phyloP scores from a whole-genome alignment of 2,113 vertebrate genomes.

The Donacobius atricapilla region DNA sequence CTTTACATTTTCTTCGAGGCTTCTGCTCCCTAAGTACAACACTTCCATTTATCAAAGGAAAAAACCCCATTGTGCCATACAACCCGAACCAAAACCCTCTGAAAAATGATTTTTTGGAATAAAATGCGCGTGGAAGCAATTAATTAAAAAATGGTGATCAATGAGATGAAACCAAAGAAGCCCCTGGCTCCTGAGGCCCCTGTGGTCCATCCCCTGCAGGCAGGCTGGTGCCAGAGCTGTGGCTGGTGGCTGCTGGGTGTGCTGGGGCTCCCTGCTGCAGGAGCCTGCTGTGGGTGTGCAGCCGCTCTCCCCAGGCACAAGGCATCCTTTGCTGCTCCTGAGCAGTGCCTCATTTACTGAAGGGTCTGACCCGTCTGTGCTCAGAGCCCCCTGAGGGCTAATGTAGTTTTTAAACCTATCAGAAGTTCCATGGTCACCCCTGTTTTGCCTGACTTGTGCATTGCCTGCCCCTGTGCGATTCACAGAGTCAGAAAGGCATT shows the following conservation, averaged over 20 bases:
- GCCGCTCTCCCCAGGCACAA: not conserved
- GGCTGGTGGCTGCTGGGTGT: not conserved
- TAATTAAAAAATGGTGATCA: not conserved
- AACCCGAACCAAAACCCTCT: not conserved
- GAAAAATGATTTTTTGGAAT: not conserved
- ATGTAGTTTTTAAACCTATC: not conserved
- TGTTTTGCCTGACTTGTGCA: not conserved
- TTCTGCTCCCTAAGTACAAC: rapidly evolving
- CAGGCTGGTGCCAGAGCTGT: not conserved
- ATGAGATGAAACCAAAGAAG: not conserved
- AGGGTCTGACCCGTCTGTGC: not conserved
- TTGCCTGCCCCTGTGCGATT: not conserved
- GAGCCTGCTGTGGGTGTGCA: rapidly evolving
- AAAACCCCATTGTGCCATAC: not conserved
- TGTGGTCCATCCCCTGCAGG: not conserved
- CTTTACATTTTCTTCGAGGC: not conserved
- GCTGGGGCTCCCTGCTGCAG: not conserved
- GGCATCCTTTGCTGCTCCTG: not conserved
- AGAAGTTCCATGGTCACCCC: rapidly evolving
- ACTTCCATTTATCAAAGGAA: not conserved
- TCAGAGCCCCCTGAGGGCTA: not conserved
- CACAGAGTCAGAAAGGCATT: not conserved
- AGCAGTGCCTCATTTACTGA: rapidly evolving
- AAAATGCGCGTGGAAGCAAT: not conserved
- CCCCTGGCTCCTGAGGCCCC: not conserved